phyloP scores from a whole-genome alignment of 1,140 invertebrate species.

The Drosophila sturtevanti region DNA sequence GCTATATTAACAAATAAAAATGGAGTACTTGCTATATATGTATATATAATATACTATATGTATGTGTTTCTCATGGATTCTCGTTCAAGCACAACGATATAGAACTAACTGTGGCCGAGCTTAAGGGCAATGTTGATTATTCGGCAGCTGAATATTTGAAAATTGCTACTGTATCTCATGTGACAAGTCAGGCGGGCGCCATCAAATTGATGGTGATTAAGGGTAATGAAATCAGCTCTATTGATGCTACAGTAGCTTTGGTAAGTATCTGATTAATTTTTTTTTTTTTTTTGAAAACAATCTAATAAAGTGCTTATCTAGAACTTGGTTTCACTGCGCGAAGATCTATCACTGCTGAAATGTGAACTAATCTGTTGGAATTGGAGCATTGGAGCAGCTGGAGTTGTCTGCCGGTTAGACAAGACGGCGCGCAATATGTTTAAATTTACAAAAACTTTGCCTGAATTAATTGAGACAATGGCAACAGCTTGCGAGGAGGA shows the following conservation, averaged over 20 bases:
- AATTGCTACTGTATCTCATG: slow-evolving; percentile 56
- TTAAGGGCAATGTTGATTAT: slow-evolving; percentile 72
- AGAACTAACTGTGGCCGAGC: slow-evolving; percentile 46
- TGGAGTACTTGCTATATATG: too few species aligned
- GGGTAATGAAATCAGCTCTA: slow-evolving; percentile 85
- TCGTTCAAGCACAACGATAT: slow-evolving; percentile 42
- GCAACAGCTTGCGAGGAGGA: background rate
- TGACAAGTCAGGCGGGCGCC: slow-evolving; percentile 27
- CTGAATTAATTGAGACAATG: slow-evolving; percentile 56
- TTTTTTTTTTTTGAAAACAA: background rate
- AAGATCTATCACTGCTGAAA: slow-evolving; percentile 62
- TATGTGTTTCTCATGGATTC: too few species aligned
- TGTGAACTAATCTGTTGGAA: slow-evolving; percentile 80
- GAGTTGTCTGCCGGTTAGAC: slow-evolving; percentile 74
- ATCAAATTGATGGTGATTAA: slow-evolving; percentile 84
- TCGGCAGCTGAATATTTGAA: slow-evolving; percentile 77
- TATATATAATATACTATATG: too few species aligned
- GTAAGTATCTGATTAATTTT: slow-evolving; percentile 66
- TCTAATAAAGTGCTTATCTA: slow-evolving; percentile 14
- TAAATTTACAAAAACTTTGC: slow-evolving; percentile 57
- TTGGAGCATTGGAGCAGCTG: slow-evolving; percentile 71
- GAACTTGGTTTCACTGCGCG: slow-evolving; percentile 68
- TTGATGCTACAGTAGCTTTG: slow-evolving; percentile 87
- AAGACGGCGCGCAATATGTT: slow-evolving; percentile 64
- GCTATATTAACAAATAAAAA: too few species aligned